phyloP scores from a whole-genome alignment of 2,797 vertebrate genomes.

The Urophycis tenuis region DNA sequence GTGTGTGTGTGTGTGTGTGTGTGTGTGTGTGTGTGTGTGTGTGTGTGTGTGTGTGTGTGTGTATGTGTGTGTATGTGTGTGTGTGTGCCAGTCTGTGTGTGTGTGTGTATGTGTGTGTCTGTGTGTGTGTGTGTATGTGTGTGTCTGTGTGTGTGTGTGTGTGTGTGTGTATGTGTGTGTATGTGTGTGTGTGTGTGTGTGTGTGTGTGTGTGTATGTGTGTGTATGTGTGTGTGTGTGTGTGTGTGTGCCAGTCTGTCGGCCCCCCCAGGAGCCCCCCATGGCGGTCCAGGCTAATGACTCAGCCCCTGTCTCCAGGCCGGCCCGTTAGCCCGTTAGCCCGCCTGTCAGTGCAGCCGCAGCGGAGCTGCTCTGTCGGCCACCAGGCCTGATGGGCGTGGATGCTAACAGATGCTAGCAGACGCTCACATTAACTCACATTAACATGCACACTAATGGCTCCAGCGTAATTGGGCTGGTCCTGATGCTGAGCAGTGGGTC shows the following conservation, averaged over 20 bases:
- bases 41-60: not conserved
- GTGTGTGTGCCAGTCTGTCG: slow-evolving; percentile 5
- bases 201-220: not conserved
- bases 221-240: slow-evolving; percentile 1
- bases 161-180: not conserved
- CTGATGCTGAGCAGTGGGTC: not conserved
- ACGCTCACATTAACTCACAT: not conserved
- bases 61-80: not conserved
- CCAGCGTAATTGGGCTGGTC: not conserved
- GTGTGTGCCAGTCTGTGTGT: no score
- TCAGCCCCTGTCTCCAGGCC: slow-evolving; percentile 39
- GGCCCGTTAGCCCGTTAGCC: slow-evolving; percentile 41
- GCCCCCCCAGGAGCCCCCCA: slow-evolving; percentile 13
- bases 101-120: no score
- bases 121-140: not conserved
- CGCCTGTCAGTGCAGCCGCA: slow-evolving; percentile 12
- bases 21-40: no score
- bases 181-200: no score
- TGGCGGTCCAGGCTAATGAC: slow-evolving; percentile 45
- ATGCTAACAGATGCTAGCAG: not conserved
- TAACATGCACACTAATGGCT: not conserved
- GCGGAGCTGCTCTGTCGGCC: not conserved
- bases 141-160: not conserved
- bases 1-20: not conserved
- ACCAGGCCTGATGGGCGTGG: not conserved